Evolutionary conservation across 64 coral and sea anemone genomes (phyloP).

Genomic region (Astreopora myriophthalma): DNA sequence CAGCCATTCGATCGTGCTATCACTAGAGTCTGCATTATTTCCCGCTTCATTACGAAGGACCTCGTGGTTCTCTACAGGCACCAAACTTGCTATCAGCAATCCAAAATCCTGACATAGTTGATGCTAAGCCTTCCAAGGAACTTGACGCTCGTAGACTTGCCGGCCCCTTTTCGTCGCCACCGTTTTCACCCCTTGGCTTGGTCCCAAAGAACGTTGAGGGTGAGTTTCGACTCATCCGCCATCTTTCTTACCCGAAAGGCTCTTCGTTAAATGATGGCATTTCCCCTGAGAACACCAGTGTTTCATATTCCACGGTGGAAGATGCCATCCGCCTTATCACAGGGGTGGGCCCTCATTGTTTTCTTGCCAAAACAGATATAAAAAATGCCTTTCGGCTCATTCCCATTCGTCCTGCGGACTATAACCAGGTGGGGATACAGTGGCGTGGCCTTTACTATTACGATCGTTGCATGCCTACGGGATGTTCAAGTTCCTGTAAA

Average conservation of each 20-base stretch:
- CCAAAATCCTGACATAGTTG: neutral
- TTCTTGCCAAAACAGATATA: conserved; percentile 57
- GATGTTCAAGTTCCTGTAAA: conserved; percentile 23
- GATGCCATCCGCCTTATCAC: conserved; percentile 30
- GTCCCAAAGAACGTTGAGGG: neutral
- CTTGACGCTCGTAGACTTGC: too few relatives aligned
- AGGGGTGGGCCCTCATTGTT: conserved; percentile 9
- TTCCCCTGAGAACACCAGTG: neutral
- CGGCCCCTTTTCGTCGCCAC: too few relatives aligned
- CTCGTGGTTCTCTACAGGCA: neutral
- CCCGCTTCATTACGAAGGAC: conserved; percentile 39
- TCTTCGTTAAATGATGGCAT: conserved; percentile 16
- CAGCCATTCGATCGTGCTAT: neutral
- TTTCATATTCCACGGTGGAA: conserved; percentile 1
- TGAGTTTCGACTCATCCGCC: conserved; percentile 28
- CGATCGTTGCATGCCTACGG: neutral
- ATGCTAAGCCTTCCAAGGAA: too few relatives aligned
- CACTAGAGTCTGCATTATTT: neutral
- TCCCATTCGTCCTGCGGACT: too few relatives aligned
- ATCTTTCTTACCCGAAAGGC: conserved; percentile 26
- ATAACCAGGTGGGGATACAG: too few relatives aligned
- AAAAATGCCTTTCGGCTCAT: neutral
- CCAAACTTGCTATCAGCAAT: conserved; percentile 34
- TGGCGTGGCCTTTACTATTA: too few relatives aligned
- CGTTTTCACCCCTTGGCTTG: neutral